phyloP scores from a whole-genome alignment of 1,140 invertebrate genomes.

The Plectrocnemia conspersa region DNA sequence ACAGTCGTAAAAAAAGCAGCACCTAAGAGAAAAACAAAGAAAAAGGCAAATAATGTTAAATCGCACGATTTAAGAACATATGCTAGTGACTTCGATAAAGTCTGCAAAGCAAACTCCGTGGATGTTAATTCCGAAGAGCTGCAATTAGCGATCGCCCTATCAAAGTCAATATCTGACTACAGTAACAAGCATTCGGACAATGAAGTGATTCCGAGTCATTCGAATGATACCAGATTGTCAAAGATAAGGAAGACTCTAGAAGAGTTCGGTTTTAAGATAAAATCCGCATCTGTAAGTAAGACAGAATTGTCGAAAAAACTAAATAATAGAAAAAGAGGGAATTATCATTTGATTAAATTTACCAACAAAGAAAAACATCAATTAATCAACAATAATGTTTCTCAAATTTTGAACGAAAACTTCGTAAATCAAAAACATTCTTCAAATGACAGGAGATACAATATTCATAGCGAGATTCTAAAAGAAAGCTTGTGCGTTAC shows the following conservation, averaged over 20 bases:
- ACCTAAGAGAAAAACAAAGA: conserved; percentile 10
- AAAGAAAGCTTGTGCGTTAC: conserved; percentile 2
- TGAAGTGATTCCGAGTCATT: conserved; percentile 11
- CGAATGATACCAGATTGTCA: conserved; percentile 28
- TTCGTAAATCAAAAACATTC: conserved; percentile 24
- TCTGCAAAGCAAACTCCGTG: conserved; percentile 43
- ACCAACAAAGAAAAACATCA: conserved; percentile 40
- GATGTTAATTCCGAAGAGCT: conserved; percentile 54
- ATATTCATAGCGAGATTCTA: neutral
- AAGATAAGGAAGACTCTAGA: conserved; percentile 37
- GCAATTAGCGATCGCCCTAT: conserved; percentile 54
- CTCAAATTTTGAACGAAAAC: conserved; percentile 43
- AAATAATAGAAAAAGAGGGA: conserved; percentile 35
- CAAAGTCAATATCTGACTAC: conserved; percentile 44
- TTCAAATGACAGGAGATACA: neutral
- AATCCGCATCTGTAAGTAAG: conserved; percentile 2
- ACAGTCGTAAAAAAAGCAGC: conserved; percentile 7
- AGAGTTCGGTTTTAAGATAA: conserved; percentile 38
- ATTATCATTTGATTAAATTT: conserved; percentile 40
- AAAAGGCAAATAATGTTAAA: conserved; percentile 10
- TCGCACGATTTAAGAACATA: conserved; percentile 41
- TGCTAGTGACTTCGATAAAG: conserved; percentile 43
- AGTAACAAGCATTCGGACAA: conserved; percentile 37
- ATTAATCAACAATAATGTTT: conserved; percentile 41
- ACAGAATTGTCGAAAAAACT: conserved; percentile 34